Evolutionary conservation across 2,888 invertebrate genomes (phyloP).

Genomic region (Polydrusus cervinus): DNA sequence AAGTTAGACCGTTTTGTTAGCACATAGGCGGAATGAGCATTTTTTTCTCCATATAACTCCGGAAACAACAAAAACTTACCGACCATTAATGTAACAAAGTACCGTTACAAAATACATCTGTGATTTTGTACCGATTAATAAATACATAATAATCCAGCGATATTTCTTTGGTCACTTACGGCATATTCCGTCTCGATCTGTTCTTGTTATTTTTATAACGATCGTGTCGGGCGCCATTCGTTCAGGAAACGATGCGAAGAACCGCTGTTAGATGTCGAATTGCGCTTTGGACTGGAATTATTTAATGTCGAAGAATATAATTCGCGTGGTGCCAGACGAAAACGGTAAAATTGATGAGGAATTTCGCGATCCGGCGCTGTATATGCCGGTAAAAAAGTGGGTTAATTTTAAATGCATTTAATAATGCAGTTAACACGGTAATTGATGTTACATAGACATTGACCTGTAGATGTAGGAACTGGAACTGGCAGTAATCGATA

Average conservation of each 20-base stretch:
- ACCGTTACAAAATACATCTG: background rate
- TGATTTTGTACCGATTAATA: conserved; percentile 24
- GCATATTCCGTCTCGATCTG: conserved; percentile 26
- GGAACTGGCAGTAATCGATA: background rate
- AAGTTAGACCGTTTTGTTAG: too few relatives aligned
- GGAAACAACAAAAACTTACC: background rate
- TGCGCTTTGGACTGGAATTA: conserved; percentile 31
- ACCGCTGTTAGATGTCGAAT: conserved; percentile 36
- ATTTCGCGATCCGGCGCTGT: conserved; percentile 15
- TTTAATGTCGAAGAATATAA: conserved; percentile 22
- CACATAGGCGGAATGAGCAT: too few relatives aligned
- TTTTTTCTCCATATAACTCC: background rate
- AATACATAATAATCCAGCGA: conserved; percentile 10
- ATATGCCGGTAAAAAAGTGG: background rate
- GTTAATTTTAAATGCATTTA: conserved; percentile 20
- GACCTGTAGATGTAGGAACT: background rate
- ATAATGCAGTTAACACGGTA: background rate
- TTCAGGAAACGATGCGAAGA: conserved; percentile 32
- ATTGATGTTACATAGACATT: background rate
- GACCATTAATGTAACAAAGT: conserved; percentile 3
- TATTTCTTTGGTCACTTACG: conserved; percentile 26
- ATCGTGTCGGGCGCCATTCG: conserved; percentile 32
- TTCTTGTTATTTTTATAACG: conserved; percentile 27
- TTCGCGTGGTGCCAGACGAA: conserved; percentile 33
- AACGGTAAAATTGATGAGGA: conserved; percentile 21